phyloP scores from a whole-genome alignment of 2,888 invertebrate species.

The Troglohyphantes excavatus region DNA sequence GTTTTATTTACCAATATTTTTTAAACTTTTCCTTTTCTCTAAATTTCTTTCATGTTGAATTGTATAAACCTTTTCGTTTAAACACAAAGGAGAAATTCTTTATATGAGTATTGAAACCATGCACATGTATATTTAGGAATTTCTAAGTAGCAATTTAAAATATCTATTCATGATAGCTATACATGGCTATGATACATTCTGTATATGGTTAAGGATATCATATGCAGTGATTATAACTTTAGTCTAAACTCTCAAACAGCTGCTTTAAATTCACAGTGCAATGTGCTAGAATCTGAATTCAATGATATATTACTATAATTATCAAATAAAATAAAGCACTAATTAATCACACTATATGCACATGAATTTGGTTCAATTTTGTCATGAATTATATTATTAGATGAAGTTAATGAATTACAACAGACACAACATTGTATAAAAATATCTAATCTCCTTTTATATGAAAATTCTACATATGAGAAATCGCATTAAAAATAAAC shows the following conservation, averaged over 20 bases:
- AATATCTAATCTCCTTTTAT: slow-evolving; percentile 35
- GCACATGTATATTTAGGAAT: not conserved
- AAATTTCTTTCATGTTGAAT: no score
- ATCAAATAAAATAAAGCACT: not conserved
- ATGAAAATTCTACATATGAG: slow-evolving; percentile 5
- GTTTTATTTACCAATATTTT: no score
- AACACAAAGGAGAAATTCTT: no score
- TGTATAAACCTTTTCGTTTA: no score
- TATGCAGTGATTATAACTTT: not conserved
- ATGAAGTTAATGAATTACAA: slow-evolving; percentile 21
- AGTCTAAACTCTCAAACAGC: not conserved
- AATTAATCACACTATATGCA: slow-evolving; percentile 27
- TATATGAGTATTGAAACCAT: no score
- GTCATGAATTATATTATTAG: slow-evolving; percentile 16
- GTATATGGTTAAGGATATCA: not conserved
- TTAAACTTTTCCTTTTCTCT: no score
- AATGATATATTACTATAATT: not conserved
- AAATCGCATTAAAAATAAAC: slow-evolving; percentile 10
- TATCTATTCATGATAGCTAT: not conserved
- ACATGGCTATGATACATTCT: not conserved
- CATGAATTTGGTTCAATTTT: slow-evolving; percentile 31
- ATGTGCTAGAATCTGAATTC: not conserved
- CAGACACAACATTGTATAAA: slow-evolving; percentile 51
- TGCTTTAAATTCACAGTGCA: not conserved
- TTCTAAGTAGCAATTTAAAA: not conserved